A percentile compares a stretch with the other conserved stretches of the same genome.
These are phyloP conservation scores for Steromphala cineraria DNA, from an alignment of 2,888 invertebrate species.

Conservation along the genomic window DNA sequence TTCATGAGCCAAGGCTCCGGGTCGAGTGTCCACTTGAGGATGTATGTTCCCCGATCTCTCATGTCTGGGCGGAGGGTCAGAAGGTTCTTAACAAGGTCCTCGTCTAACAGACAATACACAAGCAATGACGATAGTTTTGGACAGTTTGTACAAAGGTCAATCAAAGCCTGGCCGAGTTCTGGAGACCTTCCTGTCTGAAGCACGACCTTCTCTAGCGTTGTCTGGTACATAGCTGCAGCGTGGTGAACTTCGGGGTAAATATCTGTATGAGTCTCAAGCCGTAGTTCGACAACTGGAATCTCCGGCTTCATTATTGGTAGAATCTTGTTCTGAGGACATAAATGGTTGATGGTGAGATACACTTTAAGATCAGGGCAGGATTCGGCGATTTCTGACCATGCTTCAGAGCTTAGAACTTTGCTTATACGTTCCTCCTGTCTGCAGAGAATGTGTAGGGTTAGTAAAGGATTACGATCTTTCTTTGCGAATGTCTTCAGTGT, in stretches of 20 bases:
- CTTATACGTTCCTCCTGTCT: constrained; percentile 69
- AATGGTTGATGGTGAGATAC: constrained; percentile 71
- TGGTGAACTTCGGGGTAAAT: constrained; percentile 65
- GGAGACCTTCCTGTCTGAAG: constrained; percentile 64
- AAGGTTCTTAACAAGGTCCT: constrained; percentile 62
- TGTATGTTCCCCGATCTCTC: constrained; percentile 58
- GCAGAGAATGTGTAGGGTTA: constrained; percentile 65
- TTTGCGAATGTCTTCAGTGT: constrained; percentile 62
- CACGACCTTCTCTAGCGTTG: constrained; percentile 64
- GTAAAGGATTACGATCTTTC: constrained; percentile 48
- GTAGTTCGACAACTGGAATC: constrained; percentile 67
- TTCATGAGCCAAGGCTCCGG: constrained; percentile 70
- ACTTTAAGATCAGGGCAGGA: constrained; percentile 62
- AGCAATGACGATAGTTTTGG: constrained; percentile 52
- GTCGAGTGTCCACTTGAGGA: constrained; percentile 61
- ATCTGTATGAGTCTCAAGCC: constrained; percentile 68
- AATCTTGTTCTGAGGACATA: constrained; percentile 65
- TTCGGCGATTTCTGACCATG: constrained; percentile 58
- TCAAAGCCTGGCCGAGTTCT: constrained; percentile 61
- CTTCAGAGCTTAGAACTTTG: constrained; percentile 55
- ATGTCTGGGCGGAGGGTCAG: constrained; percentile 59
- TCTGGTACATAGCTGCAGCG: constrained; percentile 59
- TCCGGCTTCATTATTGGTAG: constrained; percentile 68
- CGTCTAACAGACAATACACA: constrained; percentile 69
- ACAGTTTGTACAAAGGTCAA: constrained; percentile 59